A percentile compares a stretch with the other conserved stretches of the same genome.
These are phyloP conservation scores for Rhopilema esculentum DNA, from an alignment of 30 jellyfish, hydroid and myxozoan species.

Conservation along the genomic window DNA sequence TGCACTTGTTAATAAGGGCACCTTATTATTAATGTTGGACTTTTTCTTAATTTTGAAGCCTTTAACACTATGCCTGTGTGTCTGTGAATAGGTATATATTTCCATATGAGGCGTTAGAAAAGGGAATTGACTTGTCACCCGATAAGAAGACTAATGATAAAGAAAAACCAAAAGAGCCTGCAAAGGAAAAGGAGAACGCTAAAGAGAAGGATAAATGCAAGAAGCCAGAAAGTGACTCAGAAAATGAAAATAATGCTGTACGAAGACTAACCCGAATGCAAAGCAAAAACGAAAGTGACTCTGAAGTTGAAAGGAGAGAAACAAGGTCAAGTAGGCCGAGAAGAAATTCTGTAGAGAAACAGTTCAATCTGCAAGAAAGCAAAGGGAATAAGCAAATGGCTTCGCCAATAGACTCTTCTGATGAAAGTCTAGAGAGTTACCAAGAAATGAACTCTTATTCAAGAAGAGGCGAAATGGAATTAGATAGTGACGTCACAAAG, in stretches of 20 bases:
- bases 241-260: constrained; percentile 39
- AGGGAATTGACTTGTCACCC: constrained; percentile 31
- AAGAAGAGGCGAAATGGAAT: constrained; percentile 65
- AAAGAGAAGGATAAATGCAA: constrained; percentile 57
- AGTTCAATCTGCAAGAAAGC: constrained; percentile 28
- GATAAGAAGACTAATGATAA: constrained; percentile 29
- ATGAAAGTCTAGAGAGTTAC: constrained; percentile 61
- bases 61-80: too few relatives aligned
- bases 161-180: constrained; percentile 37
- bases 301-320: constrained; percentile 90
- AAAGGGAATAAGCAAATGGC: constrained; percentile 46
- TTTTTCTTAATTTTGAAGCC: too few relatives aligned
- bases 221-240: constrained; percentile 67
- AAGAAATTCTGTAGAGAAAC: constrained; percentile 48
- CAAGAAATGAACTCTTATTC: constrained; percentile 57
- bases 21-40: too few relatives aligned
- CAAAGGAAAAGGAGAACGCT: not conserved
- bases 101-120: constrained; percentile 85
- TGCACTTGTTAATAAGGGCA: too few relatives aligned
- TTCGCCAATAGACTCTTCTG: constrained; percentile 52
- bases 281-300: constrained; percentile 90
- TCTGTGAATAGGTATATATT: constrained; percentile 77
- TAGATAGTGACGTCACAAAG: constrained; percentile 72
- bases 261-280: constrained; percentile 70
- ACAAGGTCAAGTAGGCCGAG: constrained; percentile 78